These are phyloP conservation scores for Callaeas wilsoni DNA, from an alignment of 2,113 vertebrate species.

Conservation along the genomic window DNA sequence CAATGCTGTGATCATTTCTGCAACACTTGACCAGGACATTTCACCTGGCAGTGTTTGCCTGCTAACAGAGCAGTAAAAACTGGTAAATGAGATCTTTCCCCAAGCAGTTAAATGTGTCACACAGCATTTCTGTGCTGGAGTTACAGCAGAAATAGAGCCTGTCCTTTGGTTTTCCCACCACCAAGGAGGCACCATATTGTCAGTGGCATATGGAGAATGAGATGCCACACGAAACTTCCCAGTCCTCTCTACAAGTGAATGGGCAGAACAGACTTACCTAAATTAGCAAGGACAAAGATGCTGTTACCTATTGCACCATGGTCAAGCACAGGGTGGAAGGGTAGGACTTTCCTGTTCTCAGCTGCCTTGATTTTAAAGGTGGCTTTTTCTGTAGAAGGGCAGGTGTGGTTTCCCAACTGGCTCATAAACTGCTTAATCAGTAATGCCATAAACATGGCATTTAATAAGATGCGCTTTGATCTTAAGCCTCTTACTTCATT, in stretches of 20 bases:
- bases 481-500: constrained; percentile 1
- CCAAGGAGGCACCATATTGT: neutral
- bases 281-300: neutral
- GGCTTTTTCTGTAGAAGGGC: neutral
- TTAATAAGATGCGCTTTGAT: constrained; percentile 49
- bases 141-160: neutral
- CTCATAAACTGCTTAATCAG: constrained; percentile 27
- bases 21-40: neutral
- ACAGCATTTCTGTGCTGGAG: neutral
- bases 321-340: neutral
- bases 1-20: neutral
- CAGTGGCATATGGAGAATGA: neutral
- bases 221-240: neutral
- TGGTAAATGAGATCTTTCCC: neutral
- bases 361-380: neutral
- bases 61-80: neutral
- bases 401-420: neutral
- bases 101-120: neutral
- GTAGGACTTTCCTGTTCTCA: neutral
- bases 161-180: neutral
- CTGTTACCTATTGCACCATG: neutral
- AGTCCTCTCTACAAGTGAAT: neutral
- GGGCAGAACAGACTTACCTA: neutral
- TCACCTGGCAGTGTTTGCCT: neutral
- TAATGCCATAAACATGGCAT: neutral